Evolutionary conservation across 2,797 vertebrate genomes (phyloP).

Genomic region (Rachycentron canadum): DNA sequence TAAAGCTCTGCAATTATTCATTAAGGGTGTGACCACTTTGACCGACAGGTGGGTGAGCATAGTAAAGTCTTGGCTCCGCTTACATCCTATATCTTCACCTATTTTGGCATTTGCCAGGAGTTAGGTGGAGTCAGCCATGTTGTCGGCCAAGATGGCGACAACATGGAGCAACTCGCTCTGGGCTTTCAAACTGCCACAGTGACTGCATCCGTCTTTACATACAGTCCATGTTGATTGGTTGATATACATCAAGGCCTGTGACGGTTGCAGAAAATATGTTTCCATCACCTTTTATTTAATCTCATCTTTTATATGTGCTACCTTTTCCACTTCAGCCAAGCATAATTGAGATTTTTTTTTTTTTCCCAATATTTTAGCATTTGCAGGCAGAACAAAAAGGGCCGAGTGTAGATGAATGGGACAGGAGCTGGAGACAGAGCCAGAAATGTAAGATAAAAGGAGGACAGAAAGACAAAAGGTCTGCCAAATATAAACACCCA

Average conservation of each 20-base stretch:
- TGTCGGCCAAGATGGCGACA: no score
- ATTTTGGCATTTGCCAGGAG: no score
- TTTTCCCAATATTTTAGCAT: neutral
- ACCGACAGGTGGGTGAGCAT: no score
- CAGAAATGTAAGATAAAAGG: slow-evolving; percentile 25
- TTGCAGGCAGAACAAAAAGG: neutral
- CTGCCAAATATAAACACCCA: slow-evolving; percentile 30
- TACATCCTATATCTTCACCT: no score
- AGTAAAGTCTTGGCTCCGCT: no score
- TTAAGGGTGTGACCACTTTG: no score
- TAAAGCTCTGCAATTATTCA: no score
- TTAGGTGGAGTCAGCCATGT: no score
- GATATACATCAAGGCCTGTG: neutral
- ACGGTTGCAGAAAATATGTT: neutral
- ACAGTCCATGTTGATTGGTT: neutral
- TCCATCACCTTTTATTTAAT: neutral
- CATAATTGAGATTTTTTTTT: neutral
- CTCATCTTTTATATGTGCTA: neutral
- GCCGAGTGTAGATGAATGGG: neutral
- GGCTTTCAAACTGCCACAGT: no score
- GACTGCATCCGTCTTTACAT: no score
- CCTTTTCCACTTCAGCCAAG: neutral
- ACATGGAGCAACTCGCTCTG: no score
- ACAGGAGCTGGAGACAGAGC: neutral
- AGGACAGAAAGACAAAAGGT: slow-evolving; percentile 31